Percentiles rank a stretch among this genome's conserved stretches.
Evolutionary conservation across 2,888 invertebrate species (phyloP).

Genomic region (Diadromus collaris): DNA sequence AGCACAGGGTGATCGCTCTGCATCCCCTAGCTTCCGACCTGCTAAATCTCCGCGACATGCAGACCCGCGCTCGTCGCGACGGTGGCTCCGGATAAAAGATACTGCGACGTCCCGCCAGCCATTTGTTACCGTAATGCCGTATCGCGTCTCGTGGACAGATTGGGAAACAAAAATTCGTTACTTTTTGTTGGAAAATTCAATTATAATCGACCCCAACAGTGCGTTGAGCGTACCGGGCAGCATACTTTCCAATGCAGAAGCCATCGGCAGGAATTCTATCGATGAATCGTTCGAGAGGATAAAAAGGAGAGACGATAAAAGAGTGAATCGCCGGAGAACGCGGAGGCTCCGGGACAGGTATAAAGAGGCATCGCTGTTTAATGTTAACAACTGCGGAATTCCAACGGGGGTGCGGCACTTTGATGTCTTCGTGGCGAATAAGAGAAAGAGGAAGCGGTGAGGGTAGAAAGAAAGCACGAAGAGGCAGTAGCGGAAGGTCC

Average conservation of each 20-base stretch:
- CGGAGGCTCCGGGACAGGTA: constrained; percentile 66
- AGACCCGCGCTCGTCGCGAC: neutral
- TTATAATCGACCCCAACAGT: neutral
- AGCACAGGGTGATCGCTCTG: constrained; percentile 54
- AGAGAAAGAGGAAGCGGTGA: constrained; percentile 29
- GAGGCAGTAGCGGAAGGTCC: constrained; percentile 41
- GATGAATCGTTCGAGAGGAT: constrained; percentile 1
- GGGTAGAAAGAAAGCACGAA: constrained; percentile 41
- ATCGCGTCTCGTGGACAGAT: neutral
- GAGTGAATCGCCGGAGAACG: constrained; percentile 33
- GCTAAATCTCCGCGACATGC: constrained; percentile 59
- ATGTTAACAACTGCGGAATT: constrained; percentile 75
- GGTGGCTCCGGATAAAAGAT: constrained; percentile 3
- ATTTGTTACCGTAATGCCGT: constrained; percentile 13
- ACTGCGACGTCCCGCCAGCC: constrained; percentile 8
- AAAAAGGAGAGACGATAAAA: constrained; percentile 1
- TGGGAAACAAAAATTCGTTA: neutral
- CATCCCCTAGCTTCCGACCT: constrained; percentile 62
- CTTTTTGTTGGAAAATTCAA: neutral
- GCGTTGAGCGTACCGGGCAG: neutral
- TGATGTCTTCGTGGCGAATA: constrained; percentile 60
- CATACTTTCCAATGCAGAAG: constrained; percentile 13
- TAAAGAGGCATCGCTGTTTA: constrained; percentile 70
- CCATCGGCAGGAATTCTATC: constrained; percentile 6
- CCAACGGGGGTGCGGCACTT: constrained; percentile 67